These are phyloP conservation scores for Salvator merianae DNA, from an alignment of 2,113 vertebrate genomes.

Conservation along the genomic window DNA sequence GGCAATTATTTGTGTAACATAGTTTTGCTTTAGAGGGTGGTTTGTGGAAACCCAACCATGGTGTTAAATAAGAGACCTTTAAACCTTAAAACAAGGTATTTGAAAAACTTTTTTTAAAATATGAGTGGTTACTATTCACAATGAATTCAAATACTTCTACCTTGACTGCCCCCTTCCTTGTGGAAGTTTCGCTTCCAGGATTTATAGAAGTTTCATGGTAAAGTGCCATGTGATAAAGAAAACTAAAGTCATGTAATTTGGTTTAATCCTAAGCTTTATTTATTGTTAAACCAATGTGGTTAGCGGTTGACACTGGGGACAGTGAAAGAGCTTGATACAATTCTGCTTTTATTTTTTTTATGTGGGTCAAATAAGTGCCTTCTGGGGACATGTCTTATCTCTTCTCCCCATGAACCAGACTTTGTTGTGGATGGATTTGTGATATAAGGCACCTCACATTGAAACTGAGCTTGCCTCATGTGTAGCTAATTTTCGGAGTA, in stretches of 20 bases:
- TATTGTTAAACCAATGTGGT: conserved; percentile 43
- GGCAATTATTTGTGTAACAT: no score
- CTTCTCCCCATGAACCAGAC: conserved; percentile 30
- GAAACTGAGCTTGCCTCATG: conserved; percentile 68
- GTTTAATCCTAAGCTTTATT: neutral
- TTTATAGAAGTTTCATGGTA: neutral
- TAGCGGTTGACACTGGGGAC: conserved; percentile 24
- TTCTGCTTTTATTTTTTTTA: conserved; percentile 14
- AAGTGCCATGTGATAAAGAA: neutral
- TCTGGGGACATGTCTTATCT: conserved; percentile 48
- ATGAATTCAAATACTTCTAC: no score
- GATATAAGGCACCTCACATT: conserved; percentile 61
- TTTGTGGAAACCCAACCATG: neutral
- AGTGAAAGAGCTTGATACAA: conserved; percentile 26
- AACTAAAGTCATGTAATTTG: neutral
- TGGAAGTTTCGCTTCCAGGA: no score
- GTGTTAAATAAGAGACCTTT: no score
- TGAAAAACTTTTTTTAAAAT: no score
- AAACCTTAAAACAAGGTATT: no score
- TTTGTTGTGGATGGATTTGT: conserved; percentile 55
- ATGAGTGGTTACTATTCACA: no score
- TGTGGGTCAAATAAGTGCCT: neutral
- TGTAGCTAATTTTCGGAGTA: conserved; percentile 66
- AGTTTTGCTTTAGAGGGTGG: no score
- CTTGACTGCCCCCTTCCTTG: no score